Conservation (phyloP, 2,797 vertebrate species). For the Coluber constrictor region DNA sequence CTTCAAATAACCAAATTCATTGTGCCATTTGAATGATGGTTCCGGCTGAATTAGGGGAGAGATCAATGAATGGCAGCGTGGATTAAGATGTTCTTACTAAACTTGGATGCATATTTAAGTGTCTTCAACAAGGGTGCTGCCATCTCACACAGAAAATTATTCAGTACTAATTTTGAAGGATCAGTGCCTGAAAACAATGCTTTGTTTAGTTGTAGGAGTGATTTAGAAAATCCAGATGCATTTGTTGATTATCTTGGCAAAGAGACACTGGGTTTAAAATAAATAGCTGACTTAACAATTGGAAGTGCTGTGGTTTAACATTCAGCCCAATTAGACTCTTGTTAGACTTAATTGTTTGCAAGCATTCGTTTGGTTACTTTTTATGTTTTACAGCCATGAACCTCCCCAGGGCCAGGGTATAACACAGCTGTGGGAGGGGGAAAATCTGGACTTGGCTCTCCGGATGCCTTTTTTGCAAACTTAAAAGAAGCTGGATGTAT, state of each 20-base stretch:
- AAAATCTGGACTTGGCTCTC: not conserved
- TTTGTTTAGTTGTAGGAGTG: not conserved
- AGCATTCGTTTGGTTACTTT: not conserved
- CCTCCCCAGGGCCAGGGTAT: not conserved
- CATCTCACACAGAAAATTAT: fast-evolving
- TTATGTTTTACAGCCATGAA: not conserved
- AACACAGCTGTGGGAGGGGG: no score
- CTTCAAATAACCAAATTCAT: conserved; percentile 61
- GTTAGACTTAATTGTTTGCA: not conserved
- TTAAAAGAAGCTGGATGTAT: not conserved
- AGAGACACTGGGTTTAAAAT: not conserved
- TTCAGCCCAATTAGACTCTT: not conserved
- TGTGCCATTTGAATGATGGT: conserved; percentile 45
- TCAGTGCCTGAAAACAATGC: not conserved
- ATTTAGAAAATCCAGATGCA: not conserved
- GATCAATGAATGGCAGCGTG: conserved; percentile 23
- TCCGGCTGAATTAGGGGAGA: conserved; percentile 26
- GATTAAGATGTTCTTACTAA: conserved; percentile 13
- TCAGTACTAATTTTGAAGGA: not conserved
- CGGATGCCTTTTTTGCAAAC: not conserved
- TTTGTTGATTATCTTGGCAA: not conserved
- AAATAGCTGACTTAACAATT: not conserved
- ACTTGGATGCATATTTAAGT: conserved; percentile 21
- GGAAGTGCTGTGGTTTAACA: not conserved
- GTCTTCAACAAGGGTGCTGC: not conserved